Base-by-base conservation (phyloP, 2,888 invertebrate genomes). In the Drosophila stalkeri region DNA sequence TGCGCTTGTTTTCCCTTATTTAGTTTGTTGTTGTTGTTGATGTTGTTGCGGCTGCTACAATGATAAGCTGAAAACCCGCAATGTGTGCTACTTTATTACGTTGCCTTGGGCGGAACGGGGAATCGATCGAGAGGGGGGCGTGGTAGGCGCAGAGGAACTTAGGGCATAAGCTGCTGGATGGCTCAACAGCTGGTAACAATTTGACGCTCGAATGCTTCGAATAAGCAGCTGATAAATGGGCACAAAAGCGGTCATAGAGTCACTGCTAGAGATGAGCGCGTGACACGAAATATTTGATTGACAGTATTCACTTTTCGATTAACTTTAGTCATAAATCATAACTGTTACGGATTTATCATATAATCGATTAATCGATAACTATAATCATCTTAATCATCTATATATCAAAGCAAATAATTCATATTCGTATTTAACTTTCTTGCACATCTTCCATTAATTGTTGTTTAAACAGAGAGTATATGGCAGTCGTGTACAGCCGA, bases 11-110 rank as follows among this genome's bases (percentile, higher is more conserved):
- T 51, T 52, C 52, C 52, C 35, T 35, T 20, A 35, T 35, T 52
- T 61, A 41, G 54, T 69, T 61, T 80, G 75, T 69, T 33, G 37
- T 49, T 70, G 72, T 44, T 51, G 44, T 35, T 60, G 20, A 12
- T 59, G 39, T 31, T 44, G 37, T 46, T 44, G 63, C 20, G 46
- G 16, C 49, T 51, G 39, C 39, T 41, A 12, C 12, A 52, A 54
- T 70, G 86, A 89, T 84, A 84, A 84, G 88, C 89, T 79, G 65
- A 85, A 89, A 84, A 70, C 80, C 82, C 78, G 57, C 77, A 75
- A 85, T 82, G 69, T 75, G 75, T 81, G 85, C 83, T 85, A 89
- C 83, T 89, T 79, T 85, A 69, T 81, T 81, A 68, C 72, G 81
- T 72, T 44, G 41, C 39, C 8, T 5, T 1, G 14, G 35, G 20